Conservation (phyloP, 2,113 vertebrate genomes). For the Clarias gariepinus region DNA sequence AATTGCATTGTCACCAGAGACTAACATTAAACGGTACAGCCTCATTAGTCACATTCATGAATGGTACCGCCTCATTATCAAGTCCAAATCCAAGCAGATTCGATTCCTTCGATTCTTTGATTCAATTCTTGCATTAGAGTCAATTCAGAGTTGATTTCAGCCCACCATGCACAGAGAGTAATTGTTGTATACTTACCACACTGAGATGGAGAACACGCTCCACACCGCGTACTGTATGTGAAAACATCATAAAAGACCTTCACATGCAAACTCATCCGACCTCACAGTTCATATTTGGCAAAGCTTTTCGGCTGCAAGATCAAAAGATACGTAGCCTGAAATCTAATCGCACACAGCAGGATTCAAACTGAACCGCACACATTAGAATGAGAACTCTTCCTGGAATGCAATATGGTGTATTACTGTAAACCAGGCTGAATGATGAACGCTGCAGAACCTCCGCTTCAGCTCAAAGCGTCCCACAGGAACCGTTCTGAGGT, state of each 20-base stretch:
- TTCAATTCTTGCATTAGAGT: neutral
- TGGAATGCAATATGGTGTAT: neutral
- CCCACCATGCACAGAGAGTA: neutral
- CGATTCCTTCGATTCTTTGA: neutral
- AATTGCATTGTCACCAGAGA: neutral
- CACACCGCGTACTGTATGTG: neutral
- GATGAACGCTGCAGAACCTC: slow-evolving; percentile 2
- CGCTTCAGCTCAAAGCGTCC: slow-evolving; percentile 1
- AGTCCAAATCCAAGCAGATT: neutral
- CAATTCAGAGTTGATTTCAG: neutral
- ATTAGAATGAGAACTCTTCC: slow-evolving; percentile 6
- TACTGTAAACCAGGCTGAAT: slow-evolving; percentile 27
- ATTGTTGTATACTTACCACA: neutral
- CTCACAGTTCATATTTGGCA: neutral
- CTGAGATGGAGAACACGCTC: neutral
- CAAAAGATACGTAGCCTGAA: slow-evolving; percentile 10
- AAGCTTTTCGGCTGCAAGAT: neutral
- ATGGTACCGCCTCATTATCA: too few relatives aligned
- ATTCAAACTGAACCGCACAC: neutral
- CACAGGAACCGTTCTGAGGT: neutral
- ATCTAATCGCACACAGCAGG: neutral
- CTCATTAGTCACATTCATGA: neutral
- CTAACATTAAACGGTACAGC: neutral
- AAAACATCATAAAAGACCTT: neutral
- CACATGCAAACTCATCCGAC: neutral